A percentile compares a stretch with the other conserved stretches of the same genome.
phyloP scores from a whole-genome alignment of 1,140 invertebrate genomes.

The Coelopa frigida region DNA sequence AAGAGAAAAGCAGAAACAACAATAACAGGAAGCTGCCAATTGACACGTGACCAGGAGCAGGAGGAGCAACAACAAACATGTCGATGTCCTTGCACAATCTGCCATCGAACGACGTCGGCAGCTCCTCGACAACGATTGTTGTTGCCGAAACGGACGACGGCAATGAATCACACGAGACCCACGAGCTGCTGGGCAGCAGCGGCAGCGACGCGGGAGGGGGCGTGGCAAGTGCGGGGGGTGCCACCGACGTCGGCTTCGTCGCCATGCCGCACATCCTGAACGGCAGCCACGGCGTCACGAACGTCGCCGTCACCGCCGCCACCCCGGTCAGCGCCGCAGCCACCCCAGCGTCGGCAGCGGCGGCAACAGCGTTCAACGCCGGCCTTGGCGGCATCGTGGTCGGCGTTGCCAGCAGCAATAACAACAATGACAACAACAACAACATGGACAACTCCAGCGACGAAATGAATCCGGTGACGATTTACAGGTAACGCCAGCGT shows the following conservation, averaged over 20 bases:
- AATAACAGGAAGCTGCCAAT: no score
- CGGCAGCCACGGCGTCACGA: constrained; percentile 10
- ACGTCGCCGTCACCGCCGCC: constrained; percentile 5
- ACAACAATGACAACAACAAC: constrained; percentile 57
- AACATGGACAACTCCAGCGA: constrained; percentile 70
- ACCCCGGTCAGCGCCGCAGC: constrained; percentile 1
- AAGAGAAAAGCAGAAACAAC: no score
- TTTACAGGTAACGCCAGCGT: constrained; percentile 77
- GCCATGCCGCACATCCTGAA: constrained; percentile 5
- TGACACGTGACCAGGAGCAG: no score
- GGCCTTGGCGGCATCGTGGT: constrained; percentile 14
- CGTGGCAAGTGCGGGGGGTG: constrained; percentile 1
- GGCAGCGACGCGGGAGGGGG: not conserved
- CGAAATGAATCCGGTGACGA: constrained; percentile 70
- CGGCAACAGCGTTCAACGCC: not conserved
- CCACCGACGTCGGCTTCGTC: not conserved
- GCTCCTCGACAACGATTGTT: no score
- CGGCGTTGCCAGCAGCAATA: constrained; percentile 10
- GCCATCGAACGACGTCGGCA: no score
- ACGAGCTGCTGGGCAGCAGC: constrained; percentile 6
- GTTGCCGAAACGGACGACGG: no score
- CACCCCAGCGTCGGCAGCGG: constrained; percentile 5
- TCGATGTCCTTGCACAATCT: constrained; percentile 6
- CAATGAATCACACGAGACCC: no score
- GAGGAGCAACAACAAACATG: constrained; percentile 4